A percentile compares a stretch with the other conserved stretches of the same genome.
Evolutionary conservation across 1,140 invertebrate species (phyloP).

Genomic region (Ceratitis capitata): DNA sequence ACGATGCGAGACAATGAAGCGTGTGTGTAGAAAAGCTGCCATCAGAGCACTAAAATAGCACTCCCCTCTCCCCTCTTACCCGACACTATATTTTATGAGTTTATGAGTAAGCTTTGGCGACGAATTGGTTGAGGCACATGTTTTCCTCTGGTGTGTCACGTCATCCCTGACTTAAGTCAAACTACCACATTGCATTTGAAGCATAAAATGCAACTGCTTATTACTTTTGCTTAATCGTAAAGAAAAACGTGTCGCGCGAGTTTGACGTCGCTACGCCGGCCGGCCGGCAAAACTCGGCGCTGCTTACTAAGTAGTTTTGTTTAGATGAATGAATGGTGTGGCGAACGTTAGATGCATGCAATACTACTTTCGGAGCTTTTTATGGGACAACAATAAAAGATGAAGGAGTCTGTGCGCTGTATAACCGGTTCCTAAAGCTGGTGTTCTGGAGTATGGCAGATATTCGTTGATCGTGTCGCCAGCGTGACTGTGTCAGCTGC

Average conservation of each 20-base stretch:
- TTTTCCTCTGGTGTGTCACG: neutral
- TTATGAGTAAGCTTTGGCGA: neutral
- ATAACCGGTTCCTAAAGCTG: neutral
- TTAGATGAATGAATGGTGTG: neutral
- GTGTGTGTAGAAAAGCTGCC: too few species aligned
- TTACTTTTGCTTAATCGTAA: neutral
- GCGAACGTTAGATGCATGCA: neutral
- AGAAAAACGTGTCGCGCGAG: neutral
- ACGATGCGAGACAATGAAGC: neutral
- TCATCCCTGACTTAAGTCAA: neutral
- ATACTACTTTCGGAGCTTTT: neutral
- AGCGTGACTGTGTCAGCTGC: neutral
- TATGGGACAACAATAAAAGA: neutral
- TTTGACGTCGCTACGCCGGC: neutral
- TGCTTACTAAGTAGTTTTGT: neutral
- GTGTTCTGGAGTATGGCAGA: too few species aligned
- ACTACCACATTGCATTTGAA: neutral
- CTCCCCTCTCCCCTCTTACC: too few species aligned
- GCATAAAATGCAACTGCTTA: neutral
- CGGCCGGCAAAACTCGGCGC: neutral
- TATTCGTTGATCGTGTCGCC: neutral
- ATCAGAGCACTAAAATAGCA: too few species aligned
- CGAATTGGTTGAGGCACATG: neutral
- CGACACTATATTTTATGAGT: too few species aligned
- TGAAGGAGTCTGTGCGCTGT: neutral